A percentile compares a stretch with the other conserved stretches of the same genome.
Conservation (phyloP, 2,113 vertebrate species). For the Sitta europaea region DNA sequence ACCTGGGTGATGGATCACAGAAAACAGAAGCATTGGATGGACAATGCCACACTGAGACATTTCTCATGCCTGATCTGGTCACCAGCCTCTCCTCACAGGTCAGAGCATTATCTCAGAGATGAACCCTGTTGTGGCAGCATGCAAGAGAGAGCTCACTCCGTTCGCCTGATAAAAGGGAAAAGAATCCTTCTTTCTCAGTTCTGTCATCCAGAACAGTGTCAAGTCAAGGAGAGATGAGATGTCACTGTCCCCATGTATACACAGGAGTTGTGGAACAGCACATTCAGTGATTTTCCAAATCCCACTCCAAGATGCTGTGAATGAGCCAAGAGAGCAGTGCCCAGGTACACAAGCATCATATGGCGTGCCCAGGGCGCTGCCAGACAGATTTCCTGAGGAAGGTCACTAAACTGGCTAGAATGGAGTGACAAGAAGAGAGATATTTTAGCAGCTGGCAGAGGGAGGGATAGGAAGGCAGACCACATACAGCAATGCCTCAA, state of each 20-base stretch:
- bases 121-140: background rate
- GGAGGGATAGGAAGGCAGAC: background rate
- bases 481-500: background rate
- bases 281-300: background rate
- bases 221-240: background rate
- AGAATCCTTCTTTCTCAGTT: background rate
- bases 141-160: background rate
- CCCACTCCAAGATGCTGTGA: background rate
- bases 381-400: background rate
- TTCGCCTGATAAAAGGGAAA: background rate
- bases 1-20: background rate
- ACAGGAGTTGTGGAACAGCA: background rate
- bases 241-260: background rate
- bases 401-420: background rate
- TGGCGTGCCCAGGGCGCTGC: background rate
- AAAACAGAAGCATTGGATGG: background rate
- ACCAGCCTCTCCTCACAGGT: background rate
- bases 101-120: background rate
- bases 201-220: background rate
- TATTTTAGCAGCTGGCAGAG: background rate
- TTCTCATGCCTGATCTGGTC: background rate
- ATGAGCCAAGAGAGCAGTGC: background rate
- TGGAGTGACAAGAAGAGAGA: background rate
- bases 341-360: fast-evolving
- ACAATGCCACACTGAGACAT: background rate